phyloP scores from a whole-genome alignment of 2,888 invertebrate genomes.

The Drosophila lutescens region DNA sequence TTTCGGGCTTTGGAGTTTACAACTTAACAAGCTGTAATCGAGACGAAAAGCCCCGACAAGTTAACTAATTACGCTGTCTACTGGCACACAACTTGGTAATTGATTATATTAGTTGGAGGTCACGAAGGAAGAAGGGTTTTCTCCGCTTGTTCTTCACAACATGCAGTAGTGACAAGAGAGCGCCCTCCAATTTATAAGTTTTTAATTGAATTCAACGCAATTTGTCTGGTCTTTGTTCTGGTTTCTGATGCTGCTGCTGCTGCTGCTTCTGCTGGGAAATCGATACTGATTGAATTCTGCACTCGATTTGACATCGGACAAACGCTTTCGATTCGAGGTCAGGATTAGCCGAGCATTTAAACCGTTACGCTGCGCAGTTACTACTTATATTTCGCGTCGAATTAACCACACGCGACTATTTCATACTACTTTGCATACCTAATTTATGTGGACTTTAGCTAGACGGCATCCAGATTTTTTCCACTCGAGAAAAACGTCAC shows the following conservation, averaged over 20 bases:
- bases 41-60: conserved; percentile 28
- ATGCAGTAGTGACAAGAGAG: conserved; percentile 6
- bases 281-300: conserved; percentile 40
- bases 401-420: conserved; percentile 55
- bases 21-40: conserved; percentile 46
- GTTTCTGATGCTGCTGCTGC: conserved; percentile 1
- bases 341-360: conserved; percentile 49
- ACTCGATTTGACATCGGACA: conserved; percentile 30
- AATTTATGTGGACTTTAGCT: conserved; percentile 56
- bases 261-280: conserved; percentile 17
- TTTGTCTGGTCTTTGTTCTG: conserved; percentile 36
- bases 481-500: conserved; percentile 64
- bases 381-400: conserved; percentile 21
- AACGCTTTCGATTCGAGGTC: conserved; percentile 45
- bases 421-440: conserved; percentile 58
- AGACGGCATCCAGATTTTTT: conserved; percentile 50
- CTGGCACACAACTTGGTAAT: conserved; percentile 41
- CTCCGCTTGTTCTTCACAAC: conserved; percentile 2
- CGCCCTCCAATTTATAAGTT: conserved; percentile 12
- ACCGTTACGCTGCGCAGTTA: conserved; percentile 57
- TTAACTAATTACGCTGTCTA: conserved; percentile 56
- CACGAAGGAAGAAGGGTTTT: conserved; percentile 9
- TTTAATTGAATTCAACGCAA: conserved; percentile 44
- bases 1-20: conserved; percentile 1
- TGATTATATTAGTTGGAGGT: conserved; percentile 42